Evolutionary conservation across 2,797 vertebrate species (phyloP), one percentile per base, ranked within the genome.

Genomic region (Graptemys geographica): DNA sequence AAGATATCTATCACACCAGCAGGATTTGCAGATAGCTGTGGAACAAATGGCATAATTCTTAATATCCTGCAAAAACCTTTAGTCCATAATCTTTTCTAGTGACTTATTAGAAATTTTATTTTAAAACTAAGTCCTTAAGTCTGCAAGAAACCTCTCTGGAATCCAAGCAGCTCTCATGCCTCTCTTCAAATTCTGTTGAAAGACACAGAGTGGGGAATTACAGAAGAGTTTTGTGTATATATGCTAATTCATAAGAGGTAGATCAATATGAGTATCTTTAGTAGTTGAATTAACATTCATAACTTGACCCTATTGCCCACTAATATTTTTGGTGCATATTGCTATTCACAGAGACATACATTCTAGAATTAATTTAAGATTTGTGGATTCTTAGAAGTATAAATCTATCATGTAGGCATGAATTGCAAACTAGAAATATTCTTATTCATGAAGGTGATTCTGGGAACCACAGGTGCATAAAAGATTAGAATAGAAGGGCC

Each of bases 71-170:
- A 96, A 93, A 97, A 96, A 5, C 59, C 57, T 47, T 95, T 84
- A 92, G 62, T 33, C 80, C 31, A 69, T 93, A 92, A 96, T 96
- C 90, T 95, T 93, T 95, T 49, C 55, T 81, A 82, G 78, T 87
- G 93, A 95, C 28, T 96, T 98, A 96, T 7, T 94, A 93, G 94
- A 96, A 97, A 97, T 47, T 93, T 93, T 89, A 96, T 96, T 94
- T 93, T 94, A 94, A 97, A 98, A 98, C 98, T 93, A 98, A 97
- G 84, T 90, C 86, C 49, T 96, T 92, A 96, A 94, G 87, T 96
- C 95, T 97, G 83, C 92, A 94, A 86, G 74, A 98, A 97, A 85
- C 83, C 90, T 95, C 89, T 94, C 94, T 95, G 79, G 85, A 96
- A 98, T 83, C 94, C n/a, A 82, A 95, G 91, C 65, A 84, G 27